These are phyloP conservation scores for Cecidostiba fungosa DNA, from an alignment of 2,888 invertebrate genomes.

Conservation along the genomic window DNA sequence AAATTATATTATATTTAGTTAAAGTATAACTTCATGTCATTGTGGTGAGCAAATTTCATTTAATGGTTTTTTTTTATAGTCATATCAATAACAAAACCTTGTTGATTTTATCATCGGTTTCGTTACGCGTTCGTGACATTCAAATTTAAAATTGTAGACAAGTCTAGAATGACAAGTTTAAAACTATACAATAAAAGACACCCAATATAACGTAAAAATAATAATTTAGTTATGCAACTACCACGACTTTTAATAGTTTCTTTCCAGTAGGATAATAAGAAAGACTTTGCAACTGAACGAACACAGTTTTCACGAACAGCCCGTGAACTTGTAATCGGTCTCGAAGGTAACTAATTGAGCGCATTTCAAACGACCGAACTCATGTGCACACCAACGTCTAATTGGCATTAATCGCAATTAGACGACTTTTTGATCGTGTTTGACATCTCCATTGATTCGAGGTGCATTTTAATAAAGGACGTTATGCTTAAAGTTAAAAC, in stretches of 20 bases:
- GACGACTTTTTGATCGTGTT: neutral
- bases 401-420: slow-evolving; percentile 21
- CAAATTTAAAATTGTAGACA: too few species aligned
- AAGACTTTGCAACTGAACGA: neutral
- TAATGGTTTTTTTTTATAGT: too few species aligned
- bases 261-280: neutral
- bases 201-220: neutral
- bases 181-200: too few species aligned
- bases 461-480: neutral
- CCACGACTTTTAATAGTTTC: neutral
- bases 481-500: neutral
- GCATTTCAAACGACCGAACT: slow-evolving; percentile 6
- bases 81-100: too few species aligned
- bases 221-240: neutral
- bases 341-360: slow-evolving; percentile 31
- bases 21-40: too few species aligned
- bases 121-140: too few species aligned
- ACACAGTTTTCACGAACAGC: neutral
- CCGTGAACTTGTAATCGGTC: slow-evolving; percentile 22
- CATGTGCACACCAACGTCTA: slow-evolving; percentile 16
- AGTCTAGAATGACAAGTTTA: too few species aligned
- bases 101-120: too few species aligned
- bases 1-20: too few species aligned
- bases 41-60: too few species aligned
- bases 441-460: neutral